Percentiles rank a stretch among this genome's conserved stretches.
Conservation (phyloP, 2,888 invertebrate species). For the Sialis fuliginosa region DNA sequence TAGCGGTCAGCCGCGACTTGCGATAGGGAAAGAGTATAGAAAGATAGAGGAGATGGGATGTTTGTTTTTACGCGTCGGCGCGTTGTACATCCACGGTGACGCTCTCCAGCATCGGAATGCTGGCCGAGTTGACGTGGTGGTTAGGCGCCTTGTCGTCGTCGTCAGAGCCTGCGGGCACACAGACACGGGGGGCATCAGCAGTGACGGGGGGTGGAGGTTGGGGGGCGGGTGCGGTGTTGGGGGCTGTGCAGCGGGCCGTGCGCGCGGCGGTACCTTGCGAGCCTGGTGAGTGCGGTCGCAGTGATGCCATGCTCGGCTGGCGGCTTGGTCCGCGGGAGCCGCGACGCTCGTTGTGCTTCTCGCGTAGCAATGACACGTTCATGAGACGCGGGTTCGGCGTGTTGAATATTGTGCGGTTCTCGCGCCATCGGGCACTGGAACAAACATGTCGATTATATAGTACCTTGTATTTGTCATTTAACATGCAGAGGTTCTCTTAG, state of each 20-base stretch:
- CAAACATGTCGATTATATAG: neutral
- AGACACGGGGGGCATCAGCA: conserved; percentile 4
- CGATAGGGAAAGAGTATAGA: too few species aligned
- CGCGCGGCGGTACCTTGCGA: conserved; percentile 37
- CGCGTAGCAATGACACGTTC: conserved; percentile 72
- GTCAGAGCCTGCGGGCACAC: conserved; percentile 44
- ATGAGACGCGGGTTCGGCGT: conserved; percentile 85
- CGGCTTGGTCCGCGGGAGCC: conserved; percentile 68
- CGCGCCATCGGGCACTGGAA: conserved; percentile 77
- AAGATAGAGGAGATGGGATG: too few species aligned
- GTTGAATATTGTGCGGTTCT: conserved; percentile 84
- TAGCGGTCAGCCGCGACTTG: too few species aligned
- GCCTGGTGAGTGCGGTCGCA: conserved; percentile 63
- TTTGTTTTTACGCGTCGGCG: conserved; percentile 31
- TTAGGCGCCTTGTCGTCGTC: conserved; percentile 64
- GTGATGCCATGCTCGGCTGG: conserved; percentile 70
- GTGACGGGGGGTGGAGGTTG: conserved; percentile 3
- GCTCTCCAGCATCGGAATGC: conserved; percentile 35
- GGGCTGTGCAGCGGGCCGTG: conserved; percentile 5
- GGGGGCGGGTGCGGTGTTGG: conserved; percentile 3
- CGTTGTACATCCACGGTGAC: conserved; percentile 64
- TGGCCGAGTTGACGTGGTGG: conserved; percentile 28
- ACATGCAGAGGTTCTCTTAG: neutral
- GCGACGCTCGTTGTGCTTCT: conserved; percentile 64
- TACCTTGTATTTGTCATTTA: neutral